These are phyloP conservation scores for Drosophila heteroneura DNA, from an alignment of 2,888 invertebrate genomes.

Conservation along the genomic window DNA sequence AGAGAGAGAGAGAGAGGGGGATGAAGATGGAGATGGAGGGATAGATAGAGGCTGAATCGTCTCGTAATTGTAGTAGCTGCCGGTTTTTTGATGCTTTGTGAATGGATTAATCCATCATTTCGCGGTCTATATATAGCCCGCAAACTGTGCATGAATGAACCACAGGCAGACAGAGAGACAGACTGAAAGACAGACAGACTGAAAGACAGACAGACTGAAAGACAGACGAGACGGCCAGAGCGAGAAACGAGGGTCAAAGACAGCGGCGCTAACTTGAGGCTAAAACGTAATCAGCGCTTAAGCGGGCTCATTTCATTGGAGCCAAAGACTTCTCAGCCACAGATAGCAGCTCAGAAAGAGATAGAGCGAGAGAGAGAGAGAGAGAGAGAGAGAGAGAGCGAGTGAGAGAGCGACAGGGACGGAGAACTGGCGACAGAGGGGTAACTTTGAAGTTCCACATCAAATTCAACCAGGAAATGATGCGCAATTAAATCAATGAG, in stretches of 20 bases:
- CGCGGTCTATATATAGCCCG: slow-evolving; percentile 39
- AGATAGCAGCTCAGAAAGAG: slow-evolving; percentile 4
- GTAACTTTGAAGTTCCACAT: slow-evolving; percentile 66
- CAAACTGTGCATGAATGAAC: slow-evolving; percentile 51
- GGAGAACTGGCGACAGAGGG: neutral
- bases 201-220: neutral
- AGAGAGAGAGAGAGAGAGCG: neutral
- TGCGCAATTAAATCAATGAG: slow-evolving; percentile 84
- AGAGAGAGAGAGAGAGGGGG: neutral
- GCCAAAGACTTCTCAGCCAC: slow-evolving; percentile 27
- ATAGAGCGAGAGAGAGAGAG: slow-evolving; percentile 5
- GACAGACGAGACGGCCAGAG: neutral
- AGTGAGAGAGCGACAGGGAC: neutral
- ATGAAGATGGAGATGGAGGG: slow-evolving; percentile 12
- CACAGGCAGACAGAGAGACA: neutral
- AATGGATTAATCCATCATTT: slow-evolving; percentile 81
- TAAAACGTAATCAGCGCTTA: slow-evolving; percentile 73
- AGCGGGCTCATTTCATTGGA: slow-evolving; percentile 72
- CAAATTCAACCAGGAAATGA: slow-evolving; percentile 85
- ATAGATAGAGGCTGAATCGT: slow-evolving; percentile 32
- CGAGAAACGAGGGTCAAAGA: slow-evolving; percentile 25
- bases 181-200: neutral
- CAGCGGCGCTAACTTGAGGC: slow-evolving; percentile 71
- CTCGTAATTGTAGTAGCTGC: slow-evolving; percentile 70
- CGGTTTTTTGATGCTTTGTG: slow-evolving; percentile 57